phyloP scores from a whole-genome alignment of 2,113 vertebrate species.

The Hippoglossus stenolepis region DNA sequence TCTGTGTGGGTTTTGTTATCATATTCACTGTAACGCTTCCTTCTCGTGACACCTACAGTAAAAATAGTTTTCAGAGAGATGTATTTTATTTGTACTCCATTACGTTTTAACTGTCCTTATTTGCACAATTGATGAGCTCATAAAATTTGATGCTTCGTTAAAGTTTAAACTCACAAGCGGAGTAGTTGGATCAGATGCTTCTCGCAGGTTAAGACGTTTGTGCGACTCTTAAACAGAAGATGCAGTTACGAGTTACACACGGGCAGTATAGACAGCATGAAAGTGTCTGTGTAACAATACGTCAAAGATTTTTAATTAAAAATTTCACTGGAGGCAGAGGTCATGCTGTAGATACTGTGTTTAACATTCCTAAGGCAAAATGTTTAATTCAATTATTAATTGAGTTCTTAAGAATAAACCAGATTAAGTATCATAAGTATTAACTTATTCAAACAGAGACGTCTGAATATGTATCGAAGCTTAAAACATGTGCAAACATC shows the following conservation, averaged over 20 bases:
- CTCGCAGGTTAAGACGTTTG: neutral
- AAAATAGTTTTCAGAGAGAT: neutral
- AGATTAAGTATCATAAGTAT: neutral
- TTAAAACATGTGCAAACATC: neutral
- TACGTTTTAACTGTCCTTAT: constrained; percentile 1
- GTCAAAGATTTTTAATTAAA: neutral
- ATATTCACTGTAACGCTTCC: neutral
- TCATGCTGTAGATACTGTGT: neutral
- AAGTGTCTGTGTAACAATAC: neutral
- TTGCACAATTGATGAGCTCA: neutral
- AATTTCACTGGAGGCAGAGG: neutral
- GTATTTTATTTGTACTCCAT: neutral
- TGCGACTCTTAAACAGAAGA: neutral
- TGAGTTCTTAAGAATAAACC: neutral
- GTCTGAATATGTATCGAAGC: neutral
- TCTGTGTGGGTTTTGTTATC: neutral
- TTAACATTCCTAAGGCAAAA: neutral
- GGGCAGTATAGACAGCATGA: neutral
- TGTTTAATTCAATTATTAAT: too few species aligned
- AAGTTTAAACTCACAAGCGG: neutral
- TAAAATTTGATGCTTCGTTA: neutral
- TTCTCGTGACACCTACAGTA: neutral
- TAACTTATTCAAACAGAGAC: neutral
- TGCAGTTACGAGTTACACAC: neutral
- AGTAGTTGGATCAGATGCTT: neutral